phyloP scores from a whole-genome alignment of 2,113 vertebrate genomes.

The Nanger granti region DNA sequence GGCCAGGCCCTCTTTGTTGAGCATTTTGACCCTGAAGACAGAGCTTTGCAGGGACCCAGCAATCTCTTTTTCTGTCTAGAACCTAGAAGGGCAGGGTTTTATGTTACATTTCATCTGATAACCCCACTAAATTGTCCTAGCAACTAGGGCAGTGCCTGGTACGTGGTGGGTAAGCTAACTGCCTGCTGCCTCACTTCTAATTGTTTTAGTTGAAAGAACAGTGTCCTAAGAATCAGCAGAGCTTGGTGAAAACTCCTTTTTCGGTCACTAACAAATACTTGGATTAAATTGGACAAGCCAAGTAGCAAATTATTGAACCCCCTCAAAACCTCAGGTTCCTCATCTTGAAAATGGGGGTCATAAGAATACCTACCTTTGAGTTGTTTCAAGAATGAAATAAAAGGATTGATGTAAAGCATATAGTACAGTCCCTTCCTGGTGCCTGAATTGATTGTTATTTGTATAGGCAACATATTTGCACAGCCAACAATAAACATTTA shows the following conservation, averaged over 20 bases:
- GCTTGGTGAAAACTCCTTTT: background rate
- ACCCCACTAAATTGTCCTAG: background rate
- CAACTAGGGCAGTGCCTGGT: background rate
- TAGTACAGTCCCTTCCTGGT: background rate
- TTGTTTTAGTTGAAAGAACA: background rate
- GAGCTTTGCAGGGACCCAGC: background rate
- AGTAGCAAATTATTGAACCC: background rate
- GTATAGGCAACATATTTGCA: background rate
- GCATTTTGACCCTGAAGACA: background rate
- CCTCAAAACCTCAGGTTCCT: background rate
- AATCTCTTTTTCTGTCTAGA: background rate
- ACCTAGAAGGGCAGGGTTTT: background rate
- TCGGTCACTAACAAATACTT: background rate
- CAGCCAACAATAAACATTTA: background rate
- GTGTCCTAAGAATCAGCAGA: background rate
- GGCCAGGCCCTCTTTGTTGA: background rate
- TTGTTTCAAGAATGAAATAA: background rate
- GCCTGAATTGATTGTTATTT: background rate
- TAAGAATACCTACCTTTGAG: background rate
- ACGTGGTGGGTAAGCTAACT: background rate
- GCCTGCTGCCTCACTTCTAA: background rate
- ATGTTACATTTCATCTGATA: background rate
- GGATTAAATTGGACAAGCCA: background rate
- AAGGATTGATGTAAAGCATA: background rate
- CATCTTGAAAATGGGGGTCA: background rate